Percentiles rank a stretch among this genome's conserved stretches.
phyloP scores from a whole-genome alignment of 2,888 invertebrate genomes.

The Baccha elongata region DNA sequence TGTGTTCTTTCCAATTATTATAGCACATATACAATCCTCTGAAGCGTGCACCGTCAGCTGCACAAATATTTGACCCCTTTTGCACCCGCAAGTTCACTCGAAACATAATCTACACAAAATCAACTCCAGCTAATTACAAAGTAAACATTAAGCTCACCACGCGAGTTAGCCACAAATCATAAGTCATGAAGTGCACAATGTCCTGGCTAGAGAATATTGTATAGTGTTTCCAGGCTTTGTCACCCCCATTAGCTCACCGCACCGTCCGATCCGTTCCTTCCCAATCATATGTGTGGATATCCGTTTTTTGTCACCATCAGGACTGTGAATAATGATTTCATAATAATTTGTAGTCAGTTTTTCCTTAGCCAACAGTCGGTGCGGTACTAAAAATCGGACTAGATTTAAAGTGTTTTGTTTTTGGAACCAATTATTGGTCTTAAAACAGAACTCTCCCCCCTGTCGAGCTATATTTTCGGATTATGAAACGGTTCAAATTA shows the following conservation, averaged over 20 bases:
- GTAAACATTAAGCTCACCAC: conserved; percentile 69
- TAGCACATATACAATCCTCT: conserved; percentile 29
- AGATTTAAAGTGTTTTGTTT: conserved; percentile 9
- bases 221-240: conserved; percentile 28
- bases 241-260: background rate
- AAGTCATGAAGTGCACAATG: conserved; percentile 56
- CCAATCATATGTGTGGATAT: conserved; percentile 15
- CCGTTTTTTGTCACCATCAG: conserved; percentile 27
- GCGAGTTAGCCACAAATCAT: conserved; percentile 71
- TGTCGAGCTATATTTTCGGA: conserved; percentile 33
- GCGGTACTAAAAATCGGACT: conserved; percentile 43
- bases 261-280: too few species aligned
- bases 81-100: conserved; percentile 8
- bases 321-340: conserved; percentile 63
- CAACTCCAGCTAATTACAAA: conserved; percentile 69
- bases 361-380: conserved; percentile 56
- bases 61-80: conserved; percentile 33
- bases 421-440: conserved; percentile 6
- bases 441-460: background rate
- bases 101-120: conserved; percentile 67
- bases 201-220: background rate
- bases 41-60: conserved; percentile 28
- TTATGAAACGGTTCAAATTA: conserved; percentile 58
- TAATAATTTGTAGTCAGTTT: conserved; percentile 67
- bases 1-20: conserved; percentile 58